phyloP scores from a whole-genome alignment of 2,113 vertebrate genomes.

The Antechinus stuartii region DNA sequence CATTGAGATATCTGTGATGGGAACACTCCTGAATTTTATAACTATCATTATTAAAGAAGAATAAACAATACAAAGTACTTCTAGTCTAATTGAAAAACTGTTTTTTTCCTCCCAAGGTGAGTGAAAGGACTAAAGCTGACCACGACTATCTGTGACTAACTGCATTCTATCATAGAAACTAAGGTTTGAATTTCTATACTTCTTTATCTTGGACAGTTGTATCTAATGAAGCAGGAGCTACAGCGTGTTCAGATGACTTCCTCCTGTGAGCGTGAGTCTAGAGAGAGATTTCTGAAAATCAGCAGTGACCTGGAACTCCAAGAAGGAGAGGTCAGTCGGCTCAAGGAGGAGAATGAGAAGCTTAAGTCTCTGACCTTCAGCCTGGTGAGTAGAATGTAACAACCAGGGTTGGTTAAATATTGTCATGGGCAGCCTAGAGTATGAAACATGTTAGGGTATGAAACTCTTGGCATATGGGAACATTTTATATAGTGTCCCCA shows the following conservation, averaged over 20 bases:
- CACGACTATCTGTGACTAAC: neutral
- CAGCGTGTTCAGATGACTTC: conserved; percentile 78
- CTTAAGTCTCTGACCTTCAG: conserved; percentile 84
- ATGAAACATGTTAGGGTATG: neutral
- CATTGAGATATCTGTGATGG: neutral
- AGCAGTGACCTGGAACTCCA: neutral
- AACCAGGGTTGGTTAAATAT: neutral
- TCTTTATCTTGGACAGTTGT: conserved; percentile 82
- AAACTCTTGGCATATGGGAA: neutral
- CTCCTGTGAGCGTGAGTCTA: conserved; percentile 82
- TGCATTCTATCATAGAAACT: neutral
- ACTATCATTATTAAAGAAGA: neutral
- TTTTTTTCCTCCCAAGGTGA: neutral
- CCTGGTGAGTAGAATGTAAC: conserved; percentile 77
- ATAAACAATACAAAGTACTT: fast-evolving
- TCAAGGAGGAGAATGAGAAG: conserved; percentile 86
- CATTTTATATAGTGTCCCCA: neutral
- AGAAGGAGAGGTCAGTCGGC: conserved; percentile 68
- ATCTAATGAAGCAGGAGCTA: conserved; percentile 88
- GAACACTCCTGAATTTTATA: neutral
- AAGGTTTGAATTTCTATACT: neutral
- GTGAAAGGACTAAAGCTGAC: neutral
- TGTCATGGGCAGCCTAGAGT: neutral
- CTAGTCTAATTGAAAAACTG: too few species aligned
- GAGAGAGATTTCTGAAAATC: conserved; percentile 77